Evolutionary conservation across 1,140 invertebrate genomes (phyloP), one percentile per base, ranked within the genome.

Genomic region (Bombus vancouverensis): DNA sequence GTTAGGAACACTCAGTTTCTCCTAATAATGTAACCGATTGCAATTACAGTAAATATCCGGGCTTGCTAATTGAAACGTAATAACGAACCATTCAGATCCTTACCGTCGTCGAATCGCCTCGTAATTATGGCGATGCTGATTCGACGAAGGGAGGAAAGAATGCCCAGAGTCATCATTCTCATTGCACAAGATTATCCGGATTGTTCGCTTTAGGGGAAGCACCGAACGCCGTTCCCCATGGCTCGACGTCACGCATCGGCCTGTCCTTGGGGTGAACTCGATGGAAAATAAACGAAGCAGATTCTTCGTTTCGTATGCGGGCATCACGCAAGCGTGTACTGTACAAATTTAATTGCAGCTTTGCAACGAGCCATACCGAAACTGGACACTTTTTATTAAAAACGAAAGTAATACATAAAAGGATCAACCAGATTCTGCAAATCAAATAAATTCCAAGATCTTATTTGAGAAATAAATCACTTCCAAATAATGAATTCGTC

Each of bases 1-100:
- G 70, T 81, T 74, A 73, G 15, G 22, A 47, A n/a, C 25, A 74
- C 59, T 73, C 71, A 8, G 22, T 53, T 44, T 53, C 10, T 62
- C 32, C n/a, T 79, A 76, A 89, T 83, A 86, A 72, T 34, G 25
- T 77, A 81, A 81, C 53, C 71, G 80, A 89, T 87, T 59, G 68
- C 59, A 83, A 86, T 89, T 81, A 65, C 39, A 47, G 59, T 79
- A 71, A 87, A 86, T 77, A 87, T 65, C 59, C 57, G 22, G 28
- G 10, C 65, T 39, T 47, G 78, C 78, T 90, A 89, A 90, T 87
- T 87, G 89, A 87, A 89, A 90, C 85, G 89, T 87, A 89, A 90
- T 90, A 89, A 90, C 89, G 81, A 89, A 75, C 68, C 65, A 90
- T 90, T 90, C 85, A 79, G n/a, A 39, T 2, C 6, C n/a, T 57